phyloP scores from a whole-genome alignment of 2,113 vertebrate genomes.

The Syngnathus scovelli region DNA sequence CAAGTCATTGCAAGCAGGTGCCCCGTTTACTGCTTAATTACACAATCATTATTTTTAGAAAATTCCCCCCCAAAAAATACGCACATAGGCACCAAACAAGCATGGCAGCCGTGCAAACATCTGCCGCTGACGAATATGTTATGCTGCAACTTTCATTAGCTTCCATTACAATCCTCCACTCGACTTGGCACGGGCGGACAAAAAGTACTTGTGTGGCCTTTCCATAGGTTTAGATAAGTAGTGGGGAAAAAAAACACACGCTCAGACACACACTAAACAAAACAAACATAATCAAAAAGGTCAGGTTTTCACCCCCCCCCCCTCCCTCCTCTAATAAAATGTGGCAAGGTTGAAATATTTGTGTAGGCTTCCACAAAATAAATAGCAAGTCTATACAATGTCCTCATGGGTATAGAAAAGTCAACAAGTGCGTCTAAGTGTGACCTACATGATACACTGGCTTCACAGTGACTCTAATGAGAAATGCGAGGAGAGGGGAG shows the following conservation, averaged over 20 bases:
- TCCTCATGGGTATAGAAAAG: conserved; percentile 13
- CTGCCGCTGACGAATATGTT: conserved; percentile 3
- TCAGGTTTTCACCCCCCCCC: background rate
- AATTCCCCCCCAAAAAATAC: background rate
- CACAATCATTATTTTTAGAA: background rate
- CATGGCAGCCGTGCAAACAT: conserved; percentile 1
- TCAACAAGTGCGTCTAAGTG: background rate
- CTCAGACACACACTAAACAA: conserved; percentile 7
- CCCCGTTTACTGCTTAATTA: background rate
- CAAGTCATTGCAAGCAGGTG: background rate
- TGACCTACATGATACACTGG: conserved; percentile 10
- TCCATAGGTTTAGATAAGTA: background rate
- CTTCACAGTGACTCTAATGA: conserved; percentile 11
- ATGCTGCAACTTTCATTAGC: background rate
- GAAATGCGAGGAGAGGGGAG: conserved; percentile 2
- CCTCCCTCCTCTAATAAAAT: conserved; percentile 1
- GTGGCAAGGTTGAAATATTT: conserved; percentile 1
- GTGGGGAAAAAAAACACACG: background rate
- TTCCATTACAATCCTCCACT: background rate
- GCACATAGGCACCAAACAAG: conserved; percentile 1
- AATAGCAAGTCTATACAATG: background rate
- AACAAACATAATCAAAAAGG: conserved; percentile 11
- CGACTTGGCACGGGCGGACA: conserved; percentile 2
- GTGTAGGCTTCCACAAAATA: background rate
- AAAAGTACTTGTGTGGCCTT: conserved; percentile 2